phyloP scores from a whole-genome alignment of 35 echinoderm and acorn worm genomes.

The Strongylocentrotus purpuratus region DNA sequence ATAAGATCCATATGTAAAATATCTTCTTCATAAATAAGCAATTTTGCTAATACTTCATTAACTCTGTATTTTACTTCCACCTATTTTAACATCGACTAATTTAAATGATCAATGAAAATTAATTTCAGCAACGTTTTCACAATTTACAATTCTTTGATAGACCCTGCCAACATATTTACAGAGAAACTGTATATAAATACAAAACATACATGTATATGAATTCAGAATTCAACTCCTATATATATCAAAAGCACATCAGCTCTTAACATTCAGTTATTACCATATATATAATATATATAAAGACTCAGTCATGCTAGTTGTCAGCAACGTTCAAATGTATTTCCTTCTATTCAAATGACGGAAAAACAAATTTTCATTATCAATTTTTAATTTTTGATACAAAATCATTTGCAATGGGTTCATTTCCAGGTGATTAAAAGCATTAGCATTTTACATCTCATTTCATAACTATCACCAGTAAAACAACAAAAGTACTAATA shows the following conservation, averaged over 20 bases:
- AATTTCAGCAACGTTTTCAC: not conserved
- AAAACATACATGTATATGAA: too few species aligned
- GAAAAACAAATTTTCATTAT: not conserved
- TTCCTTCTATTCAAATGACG: not conserved
- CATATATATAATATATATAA: too few species aligned
- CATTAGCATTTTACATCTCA: not conserved
- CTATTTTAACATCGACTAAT: not conserved
- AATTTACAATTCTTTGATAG: too few species aligned
- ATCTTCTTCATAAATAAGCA: not conserved
- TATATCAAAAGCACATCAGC: too few species aligned
- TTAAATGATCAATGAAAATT: not conserved
- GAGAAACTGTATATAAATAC: too few species aligned
- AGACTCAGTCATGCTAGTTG: too few species aligned
- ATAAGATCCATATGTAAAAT: not conserved
- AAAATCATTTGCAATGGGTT: not conserved
- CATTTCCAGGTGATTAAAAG: not conserved
- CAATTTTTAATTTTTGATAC: not conserved
- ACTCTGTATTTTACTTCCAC: not conserved
- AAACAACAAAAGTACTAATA: not conserved
- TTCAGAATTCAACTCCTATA: too few species aligned
- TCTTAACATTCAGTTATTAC: too few species aligned
- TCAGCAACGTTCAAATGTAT: too few species aligned
- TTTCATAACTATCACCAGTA: not conserved
- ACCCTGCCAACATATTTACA: too few species aligned
- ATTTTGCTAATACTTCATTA: not conserved